These are phyloP conservation scores for Diorhabda elongata DNA, from an alignment of 1,140 invertebrate genomes.

Conservation along the genomic window DNA sequence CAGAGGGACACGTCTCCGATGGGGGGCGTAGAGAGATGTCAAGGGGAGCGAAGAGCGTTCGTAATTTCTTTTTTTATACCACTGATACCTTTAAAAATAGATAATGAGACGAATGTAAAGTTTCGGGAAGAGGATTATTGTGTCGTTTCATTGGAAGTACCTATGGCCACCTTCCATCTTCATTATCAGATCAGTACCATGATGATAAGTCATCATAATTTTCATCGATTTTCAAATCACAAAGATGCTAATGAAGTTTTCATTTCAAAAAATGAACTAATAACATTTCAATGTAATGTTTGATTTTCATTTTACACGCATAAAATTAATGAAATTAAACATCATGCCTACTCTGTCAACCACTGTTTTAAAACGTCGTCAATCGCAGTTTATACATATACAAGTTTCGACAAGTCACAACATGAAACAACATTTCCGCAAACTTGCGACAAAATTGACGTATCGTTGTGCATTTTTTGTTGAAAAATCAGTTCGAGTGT, in stretches of 20 bases:
- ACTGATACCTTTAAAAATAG: background rate
- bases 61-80: background rate
- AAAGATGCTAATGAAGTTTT: background rate
- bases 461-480: background rate
- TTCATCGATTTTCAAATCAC: background rate
- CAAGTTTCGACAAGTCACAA: conserved; percentile 2
- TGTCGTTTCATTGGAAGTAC: too few species aligned
- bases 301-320: background rate
- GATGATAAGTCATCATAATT: too few species aligned
- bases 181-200: too few species aligned
- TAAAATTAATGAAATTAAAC: conserved; percentile 2
- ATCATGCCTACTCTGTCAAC: background rate
- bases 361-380: conserved; percentile 3
- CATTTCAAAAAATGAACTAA: background rate
- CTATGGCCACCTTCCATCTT: too few species aligned
- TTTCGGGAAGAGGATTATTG: too few species aligned
- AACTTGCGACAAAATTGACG: background rate
- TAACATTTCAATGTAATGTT: background rate
- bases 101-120: background rate
- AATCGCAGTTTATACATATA: background rate
- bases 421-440: conserved; percentile 4
- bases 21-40: background rate
- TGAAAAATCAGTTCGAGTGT: conserved; percentile 1
- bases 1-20: background rate
- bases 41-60: background rate